phyloP scores from a whole-genome alignment of 2,888 invertebrate species.

The Homarus gammarus region DNA sequence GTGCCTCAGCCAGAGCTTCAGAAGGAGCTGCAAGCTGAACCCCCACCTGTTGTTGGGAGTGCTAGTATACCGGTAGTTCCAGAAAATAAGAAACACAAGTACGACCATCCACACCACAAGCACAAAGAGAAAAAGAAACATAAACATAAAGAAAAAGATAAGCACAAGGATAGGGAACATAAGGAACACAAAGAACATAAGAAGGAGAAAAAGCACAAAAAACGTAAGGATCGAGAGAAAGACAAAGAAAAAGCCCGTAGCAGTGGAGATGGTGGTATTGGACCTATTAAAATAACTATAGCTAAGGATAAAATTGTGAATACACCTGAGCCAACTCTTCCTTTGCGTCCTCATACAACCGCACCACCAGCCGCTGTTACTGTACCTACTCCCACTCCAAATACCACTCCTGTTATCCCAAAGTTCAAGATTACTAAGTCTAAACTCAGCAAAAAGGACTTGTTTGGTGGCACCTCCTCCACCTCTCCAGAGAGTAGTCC shows the following conservation, averaged over 20 bases:
- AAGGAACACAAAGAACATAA: constrained; percentile 76
- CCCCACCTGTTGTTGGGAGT: background rate
- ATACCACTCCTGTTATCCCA: constrained; percentile 54
- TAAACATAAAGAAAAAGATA: constrained; percentile 73
- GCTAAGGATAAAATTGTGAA: constrained; percentile 58
- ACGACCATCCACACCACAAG: constrained; percentile 70
- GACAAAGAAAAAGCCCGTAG: constrained; percentile 55
- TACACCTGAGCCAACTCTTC: constrained; percentile 37
- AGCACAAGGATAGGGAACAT: constrained; percentile 74
- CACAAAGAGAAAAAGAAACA: constrained; percentile 72
- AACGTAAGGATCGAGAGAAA: constrained; percentile 74
- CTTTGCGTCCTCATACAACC: constrained; percentile 36
- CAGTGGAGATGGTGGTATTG: constrained; percentile 44
- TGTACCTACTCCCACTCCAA: constrained; percentile 15
- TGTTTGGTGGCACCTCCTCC: constrained; percentile 65
- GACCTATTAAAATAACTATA: constrained; percentile 67
- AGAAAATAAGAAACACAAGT: constrained; percentile 70
- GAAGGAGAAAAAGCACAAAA: constrained; percentile 76
- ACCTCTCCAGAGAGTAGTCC: constrained; percentile 65
- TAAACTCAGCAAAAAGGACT: constrained; percentile 60
- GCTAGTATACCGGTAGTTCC: constrained; percentile 12
- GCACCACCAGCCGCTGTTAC: constrained; percentile 37
- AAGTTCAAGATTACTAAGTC: constrained; percentile 72
- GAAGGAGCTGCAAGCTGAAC: constrained; percentile 17
- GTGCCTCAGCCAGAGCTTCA: constrained; percentile 33